Conservation (phyloP, 2,797 vertebrate species). For the Sternarchorhynchus goeldii region DNA sequence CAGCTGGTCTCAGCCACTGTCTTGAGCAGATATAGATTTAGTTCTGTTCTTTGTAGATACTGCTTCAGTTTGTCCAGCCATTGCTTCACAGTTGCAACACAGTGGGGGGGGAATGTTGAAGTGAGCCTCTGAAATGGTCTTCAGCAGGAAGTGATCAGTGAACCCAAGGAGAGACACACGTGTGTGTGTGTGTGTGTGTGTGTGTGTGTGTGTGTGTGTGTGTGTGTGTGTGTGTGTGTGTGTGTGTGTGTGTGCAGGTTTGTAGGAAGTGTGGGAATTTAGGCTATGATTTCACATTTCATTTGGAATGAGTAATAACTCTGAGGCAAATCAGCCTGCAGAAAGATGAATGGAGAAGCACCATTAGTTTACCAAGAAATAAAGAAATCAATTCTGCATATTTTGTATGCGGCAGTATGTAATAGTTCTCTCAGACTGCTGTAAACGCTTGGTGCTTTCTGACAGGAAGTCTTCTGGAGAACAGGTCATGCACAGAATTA, state of each 20-base stretch:
- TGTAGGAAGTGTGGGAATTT: conserved; percentile 33
- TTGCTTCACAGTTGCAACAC: conserved; percentile 54
- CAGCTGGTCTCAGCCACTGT: not conserved
- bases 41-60: conserved; percentile 40
- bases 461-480: no score
- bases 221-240: not conserved
- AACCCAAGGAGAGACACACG: conserved; percentile 2
- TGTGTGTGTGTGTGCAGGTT: not conserved
- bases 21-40: not conserved
- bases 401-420: no score
- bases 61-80: conserved; percentile 36
- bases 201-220: not conserved
- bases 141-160: conserved; percentile 43
- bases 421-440: no score
- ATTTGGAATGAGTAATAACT: not conserved
- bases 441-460: no score
- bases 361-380: not conserved
- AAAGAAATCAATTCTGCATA: not conserved
- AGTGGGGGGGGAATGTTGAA: conserved; percentile 42
- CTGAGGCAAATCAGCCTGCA: not conserved
- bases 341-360: not conserved
- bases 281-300: not conserved
- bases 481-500: no score
- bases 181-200: not conserved
- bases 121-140: conserved; percentile 45